Percentiles rank a stretch among this genome's conserved stretches.
Evolutionary conservation across 2,113 vertebrate genomes (phyloP).

Genomic region (Pardalotus punctatus): DNA sequence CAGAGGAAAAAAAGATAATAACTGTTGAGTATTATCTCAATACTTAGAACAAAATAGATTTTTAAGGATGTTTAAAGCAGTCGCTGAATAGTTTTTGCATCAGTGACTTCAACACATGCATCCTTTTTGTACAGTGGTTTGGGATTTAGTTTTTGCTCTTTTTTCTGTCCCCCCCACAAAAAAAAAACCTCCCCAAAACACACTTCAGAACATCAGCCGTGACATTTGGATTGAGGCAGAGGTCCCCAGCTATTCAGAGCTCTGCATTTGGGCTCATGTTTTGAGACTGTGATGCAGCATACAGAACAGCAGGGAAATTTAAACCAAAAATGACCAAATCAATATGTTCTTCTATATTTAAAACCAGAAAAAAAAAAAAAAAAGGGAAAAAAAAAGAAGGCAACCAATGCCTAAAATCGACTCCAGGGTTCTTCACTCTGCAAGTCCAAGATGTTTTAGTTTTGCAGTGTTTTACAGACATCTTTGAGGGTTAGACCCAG

Average conservation of each 20-base stretch:
- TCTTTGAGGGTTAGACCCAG: not conserved
- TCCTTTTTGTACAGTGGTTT: not conserved
- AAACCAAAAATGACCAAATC: not conserved
- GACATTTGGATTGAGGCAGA: not conserved
- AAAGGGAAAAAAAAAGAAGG: not conserved
- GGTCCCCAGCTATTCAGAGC: not conserved
- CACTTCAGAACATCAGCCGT: not conserved
- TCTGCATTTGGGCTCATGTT: not conserved
- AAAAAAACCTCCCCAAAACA: not conserved
- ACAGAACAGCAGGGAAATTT: not conserved
- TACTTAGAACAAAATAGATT: not conserved
- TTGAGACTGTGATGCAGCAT: not conserved
- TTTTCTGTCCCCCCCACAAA: rapidly evolving
- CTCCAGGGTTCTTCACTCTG: not conserved
- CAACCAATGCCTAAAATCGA: not conserved
- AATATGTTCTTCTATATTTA: not conserved
- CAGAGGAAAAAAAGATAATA: not conserved
- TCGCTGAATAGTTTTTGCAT: not conserved
- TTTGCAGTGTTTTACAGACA: not conserved
- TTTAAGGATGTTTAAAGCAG: not conserved
- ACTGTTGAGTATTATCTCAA: not conserved
- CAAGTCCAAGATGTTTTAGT: not conserved
- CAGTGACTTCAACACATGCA: not conserved
- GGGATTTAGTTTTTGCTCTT: not conserved
- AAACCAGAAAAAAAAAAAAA: not conserved